A percentile compares a stretch with the other conserved stretches of the same genome.
Evolutionary conservation across 2,888 invertebrate genomes (phyloP).

Genomic region (Cloeon dipterum): DNA sequence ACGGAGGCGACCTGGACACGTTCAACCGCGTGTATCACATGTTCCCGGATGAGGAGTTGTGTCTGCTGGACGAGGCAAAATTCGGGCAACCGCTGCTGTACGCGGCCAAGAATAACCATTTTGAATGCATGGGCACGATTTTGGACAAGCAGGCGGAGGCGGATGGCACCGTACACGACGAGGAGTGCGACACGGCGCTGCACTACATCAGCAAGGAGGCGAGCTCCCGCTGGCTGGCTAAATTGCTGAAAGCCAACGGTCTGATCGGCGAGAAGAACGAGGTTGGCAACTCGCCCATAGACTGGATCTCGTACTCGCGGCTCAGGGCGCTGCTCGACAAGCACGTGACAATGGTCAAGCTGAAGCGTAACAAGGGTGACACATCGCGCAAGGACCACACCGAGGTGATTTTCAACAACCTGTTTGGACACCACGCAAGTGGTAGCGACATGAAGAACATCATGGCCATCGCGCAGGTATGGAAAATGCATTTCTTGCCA

Average conservation of each 20-base stretch:
- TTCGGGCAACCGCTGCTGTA: too few species aligned
- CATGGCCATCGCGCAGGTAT: not conserved
- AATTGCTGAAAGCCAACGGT: not conserved
- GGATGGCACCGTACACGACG: not conserved
- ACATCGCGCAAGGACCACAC: not conserved
- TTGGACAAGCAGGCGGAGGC: not conserved
- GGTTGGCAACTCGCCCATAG: not conserved
- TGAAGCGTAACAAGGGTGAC: not conserved
- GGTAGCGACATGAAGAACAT: slow-evolving; percentile 1
- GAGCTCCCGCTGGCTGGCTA: not conserved
- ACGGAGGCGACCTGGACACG: too few species aligned
- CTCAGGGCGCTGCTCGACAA: not conserved
- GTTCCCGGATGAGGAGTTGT: too few species aligned
- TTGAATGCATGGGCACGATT: not conserved
- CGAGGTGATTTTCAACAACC: not conserved
- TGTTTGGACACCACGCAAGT: not conserved
- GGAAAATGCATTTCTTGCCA: too few species aligned
- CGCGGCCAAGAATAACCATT: too few species aligned
- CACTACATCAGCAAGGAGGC: not conserved
- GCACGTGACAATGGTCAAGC: not conserved
- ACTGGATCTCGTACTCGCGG: not conserved
- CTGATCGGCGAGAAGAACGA: slow-evolving; percentile 1
- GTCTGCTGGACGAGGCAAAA: too few species aligned
- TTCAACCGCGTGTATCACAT: too few species aligned
- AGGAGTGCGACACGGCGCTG: not conserved